Evolutionary conservation across 2,113 vertebrate species (phyloP).

Genomic region (Petromus typicus): DNA sequence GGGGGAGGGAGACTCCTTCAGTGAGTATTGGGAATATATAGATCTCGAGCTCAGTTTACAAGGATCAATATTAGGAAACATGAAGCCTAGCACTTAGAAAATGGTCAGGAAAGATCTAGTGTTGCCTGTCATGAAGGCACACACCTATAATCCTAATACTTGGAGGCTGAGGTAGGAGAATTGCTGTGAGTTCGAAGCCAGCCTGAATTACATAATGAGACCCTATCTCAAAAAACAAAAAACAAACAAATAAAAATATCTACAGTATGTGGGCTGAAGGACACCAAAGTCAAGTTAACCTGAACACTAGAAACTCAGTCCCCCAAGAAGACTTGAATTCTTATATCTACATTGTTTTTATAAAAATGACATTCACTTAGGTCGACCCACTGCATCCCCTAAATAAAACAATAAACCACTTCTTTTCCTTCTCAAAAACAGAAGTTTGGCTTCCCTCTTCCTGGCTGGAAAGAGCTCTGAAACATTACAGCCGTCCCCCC

Average conservation of each 20-base stretch:
- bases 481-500: neutral
- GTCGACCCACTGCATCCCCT: rapidly evolving
- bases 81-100: neutral
- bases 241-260: too few species aligned
- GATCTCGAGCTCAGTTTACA: neutral
- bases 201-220: too few species aligned
- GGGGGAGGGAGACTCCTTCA: neutral
- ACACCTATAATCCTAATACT: too few species aligned
- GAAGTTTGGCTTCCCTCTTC: neutral
- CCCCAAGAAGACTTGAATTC: neutral
- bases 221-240: too few species aligned
- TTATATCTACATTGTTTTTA: neutral
- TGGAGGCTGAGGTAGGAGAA: too few species aligned
- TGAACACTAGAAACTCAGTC: neutral
- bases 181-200: too few species aligned
- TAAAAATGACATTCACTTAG: neutral
- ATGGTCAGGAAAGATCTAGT: neutral
- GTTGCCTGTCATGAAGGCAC: too few species aligned
- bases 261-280: neutral
- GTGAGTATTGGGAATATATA: neutral
- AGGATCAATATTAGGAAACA: neutral
- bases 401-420: neutral
- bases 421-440: neutral
- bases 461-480: neutral
- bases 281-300: neutral